Evolutionary conservation across 2,113 vertebrate genomes (phyloP).

Genomic region (Leuciscus idus): DNA sequence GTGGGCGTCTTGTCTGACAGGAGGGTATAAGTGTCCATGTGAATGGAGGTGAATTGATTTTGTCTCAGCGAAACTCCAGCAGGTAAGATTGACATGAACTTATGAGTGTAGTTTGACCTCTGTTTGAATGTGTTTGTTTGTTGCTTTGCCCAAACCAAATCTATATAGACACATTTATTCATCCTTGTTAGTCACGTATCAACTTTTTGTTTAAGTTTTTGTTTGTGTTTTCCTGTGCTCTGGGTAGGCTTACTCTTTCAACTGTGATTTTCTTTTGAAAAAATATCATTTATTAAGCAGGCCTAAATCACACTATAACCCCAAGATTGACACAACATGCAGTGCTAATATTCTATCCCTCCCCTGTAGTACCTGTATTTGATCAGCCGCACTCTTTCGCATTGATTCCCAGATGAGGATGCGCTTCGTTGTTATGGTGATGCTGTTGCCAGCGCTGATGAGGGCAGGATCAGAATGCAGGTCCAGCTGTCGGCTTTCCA

Average conservation of each 20-base stretch:
- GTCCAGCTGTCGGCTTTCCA: conserved; percentile 77
- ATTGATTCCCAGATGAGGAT: conserved; percentile 47
- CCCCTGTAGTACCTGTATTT: neutral
- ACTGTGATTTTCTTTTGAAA: neutral
- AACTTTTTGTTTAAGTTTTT: neutral
- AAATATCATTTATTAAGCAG: neutral
- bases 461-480: conserved; percentile 66
- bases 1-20: conserved; percentile 49
- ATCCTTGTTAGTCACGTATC: neutral
- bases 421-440: conserved; percentile 34
- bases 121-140: neutral
- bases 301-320: neutral
- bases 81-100: conserved; percentile 34
- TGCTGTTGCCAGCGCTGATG: conserved; percentile 60
- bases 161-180: too few species aligned
- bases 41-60: conserved; percentile 46
- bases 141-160: neutral
- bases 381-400: neutral
- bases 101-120: conserved; percentile 10
- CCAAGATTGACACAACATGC: neutral
- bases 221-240: neutral
- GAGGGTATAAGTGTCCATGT: conserved; percentile 50
- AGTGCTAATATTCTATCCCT: neutral
- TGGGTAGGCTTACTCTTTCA: neutral
- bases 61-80: conserved; percentile 56